Percentiles rank a stretch among this genome's conserved stretches.
These are phyloP conservation scores for Neolamprologus caudopunctatus DNA, from an alignment of 2,113 vertebrate species.

Conservation along the genomic window DNA sequence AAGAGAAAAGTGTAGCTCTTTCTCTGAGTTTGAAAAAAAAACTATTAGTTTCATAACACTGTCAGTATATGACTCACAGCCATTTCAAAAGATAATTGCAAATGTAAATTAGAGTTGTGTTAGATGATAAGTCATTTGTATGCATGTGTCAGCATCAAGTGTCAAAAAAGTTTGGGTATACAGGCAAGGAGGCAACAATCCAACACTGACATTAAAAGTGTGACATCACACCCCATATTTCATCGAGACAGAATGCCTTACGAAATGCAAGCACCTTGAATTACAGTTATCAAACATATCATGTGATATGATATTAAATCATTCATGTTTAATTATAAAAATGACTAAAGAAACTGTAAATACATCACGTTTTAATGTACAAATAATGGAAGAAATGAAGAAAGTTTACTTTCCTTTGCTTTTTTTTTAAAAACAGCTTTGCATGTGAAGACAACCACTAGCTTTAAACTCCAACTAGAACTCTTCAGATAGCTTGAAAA, in stretches of 20 bases:
- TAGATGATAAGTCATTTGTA: background rate
- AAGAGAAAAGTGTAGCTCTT: background rate
- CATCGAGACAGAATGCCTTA: background rate
- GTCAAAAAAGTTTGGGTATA: background rate
- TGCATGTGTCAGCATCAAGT: background rate
- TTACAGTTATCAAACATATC: background rate
- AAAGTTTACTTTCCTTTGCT: conserved; percentile 24
- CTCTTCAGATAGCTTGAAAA: conserved; percentile 43
- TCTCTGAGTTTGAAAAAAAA: background rate
- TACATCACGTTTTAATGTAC: background rate
- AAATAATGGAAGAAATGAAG: conserved; percentile 12
- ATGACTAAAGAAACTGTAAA: background rate
- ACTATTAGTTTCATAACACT: background rate
- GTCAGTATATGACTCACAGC: background rate
- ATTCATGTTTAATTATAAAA: background rate
- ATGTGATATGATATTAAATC: background rate
- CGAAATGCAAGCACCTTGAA: background rate
- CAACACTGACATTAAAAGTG: background rate
- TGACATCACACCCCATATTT: background rate
- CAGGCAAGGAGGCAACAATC: background rate
- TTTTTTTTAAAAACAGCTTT: background rate
- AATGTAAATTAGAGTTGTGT: background rate
- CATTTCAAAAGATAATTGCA: background rate
- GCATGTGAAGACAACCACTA: background rate
- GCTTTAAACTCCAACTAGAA: conserved; percentile 19